Evolutionary conservation across 2,888 invertebrate genomes (phyloP).

Genomic region (Torymus auratus): DNA sequence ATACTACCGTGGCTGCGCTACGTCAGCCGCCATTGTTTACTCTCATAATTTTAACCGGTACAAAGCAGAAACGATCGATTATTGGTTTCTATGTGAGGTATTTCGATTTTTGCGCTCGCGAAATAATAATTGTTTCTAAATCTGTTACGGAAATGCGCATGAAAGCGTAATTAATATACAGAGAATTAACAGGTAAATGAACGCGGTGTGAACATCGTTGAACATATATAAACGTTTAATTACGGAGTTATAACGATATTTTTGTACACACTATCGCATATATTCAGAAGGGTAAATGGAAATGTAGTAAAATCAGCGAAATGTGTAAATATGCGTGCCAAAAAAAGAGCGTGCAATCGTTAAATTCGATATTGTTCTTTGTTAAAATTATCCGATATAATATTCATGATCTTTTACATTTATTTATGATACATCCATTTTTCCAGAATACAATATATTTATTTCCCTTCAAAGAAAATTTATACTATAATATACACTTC

Average conservation of each 20-base stretch:
- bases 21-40: too few relatives aligned
- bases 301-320: neutral
- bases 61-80: too few relatives aligned
- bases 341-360: neutral
- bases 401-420: neutral
- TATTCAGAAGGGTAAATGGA: constrained; percentile 1
- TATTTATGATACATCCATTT: neutral
- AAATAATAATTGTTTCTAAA: too few relatives aligned
- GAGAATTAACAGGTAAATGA: neutral
- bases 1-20: too few relatives aligned
- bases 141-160: too few relatives aligned
- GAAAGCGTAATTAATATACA: neutral
- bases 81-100: too few relatives aligned
- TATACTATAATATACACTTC: too few relatives aligned
- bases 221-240: neutral
- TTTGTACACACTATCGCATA: neutral
- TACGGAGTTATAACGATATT: constrained; percentile 12
- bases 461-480: too few relatives aligned
- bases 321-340: neutral
- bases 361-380: neutral
- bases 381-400: neutral
- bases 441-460: too few relatives aligned
- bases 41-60: too few relatives aligned
- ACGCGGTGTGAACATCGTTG: constrained; percentile 4
- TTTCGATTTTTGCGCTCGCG: too few relatives aligned